Base-by-base conservation (phyloP, 2,113 vertebrate species). In the Aythya baeri region DNA sequence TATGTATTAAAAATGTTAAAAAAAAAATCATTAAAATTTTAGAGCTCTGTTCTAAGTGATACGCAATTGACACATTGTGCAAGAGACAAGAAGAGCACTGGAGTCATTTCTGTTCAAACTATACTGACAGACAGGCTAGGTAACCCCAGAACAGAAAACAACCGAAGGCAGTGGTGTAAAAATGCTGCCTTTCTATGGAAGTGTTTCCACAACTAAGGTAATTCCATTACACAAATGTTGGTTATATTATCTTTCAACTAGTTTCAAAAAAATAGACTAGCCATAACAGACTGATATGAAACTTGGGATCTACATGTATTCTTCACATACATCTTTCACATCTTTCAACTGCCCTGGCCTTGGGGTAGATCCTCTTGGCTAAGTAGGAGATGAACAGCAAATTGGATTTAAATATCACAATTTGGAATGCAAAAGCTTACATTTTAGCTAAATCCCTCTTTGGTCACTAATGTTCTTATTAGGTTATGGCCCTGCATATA, bases 81-180 rank as follows among this genome's bases (percentile, higher is more conserved):
- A 92, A 54, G 55, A 93, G 78, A 93, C 87, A 52, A 79, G 71
- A 89, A 87, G 44, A 94, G 14, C 67, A 83, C 32, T 70, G 52
- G n/a, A 92, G 55, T 89, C 1, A 84, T 83, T 92, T 94, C 88
- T 91, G 46, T 68, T 91, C 50, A 46, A 29, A 75, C 32, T 86
- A 3, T 31, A 73, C 44, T 87, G 82, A 79, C 72, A 87, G 73
- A 46, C n/a, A 84, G 32, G 34, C 41, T 62, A 43, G 66, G 74
- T 46, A 85, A 41, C 95, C 74, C 63, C 50, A 59, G 63, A 93
- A 67, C 50, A 91, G 67, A 90, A 89, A 76, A 80, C n/a, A 46
- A 83, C 41, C 70, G 55, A 89, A 80, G 41, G 59, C 52, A 67
- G 50, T 62, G 55, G 29, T 80, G 25, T 83, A 93, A 75, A 92